A percentile compares a stretch with the other conserved stretches of the same genome.
phyloP scores from a whole-genome alignment of 2,888 invertebrate genomes.

The Ommatoiulus sabulosus region DNA sequence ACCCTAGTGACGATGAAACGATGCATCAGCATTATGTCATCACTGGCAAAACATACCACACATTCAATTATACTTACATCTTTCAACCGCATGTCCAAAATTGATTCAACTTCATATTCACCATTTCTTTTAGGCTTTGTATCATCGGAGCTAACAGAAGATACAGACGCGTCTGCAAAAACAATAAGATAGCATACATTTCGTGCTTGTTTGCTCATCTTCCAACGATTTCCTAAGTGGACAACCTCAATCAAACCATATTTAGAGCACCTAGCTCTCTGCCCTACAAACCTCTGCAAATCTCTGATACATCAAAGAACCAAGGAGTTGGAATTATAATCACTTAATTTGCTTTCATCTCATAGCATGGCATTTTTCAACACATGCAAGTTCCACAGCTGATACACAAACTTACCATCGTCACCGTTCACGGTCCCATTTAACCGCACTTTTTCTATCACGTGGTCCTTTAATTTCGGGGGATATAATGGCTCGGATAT shows the following conservation, averaged over 20 bases:
- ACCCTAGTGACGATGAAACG: conserved; percentile 61
- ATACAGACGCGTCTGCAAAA: not conserved
- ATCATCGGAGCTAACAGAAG: not conserved
- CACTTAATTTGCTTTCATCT: no score
- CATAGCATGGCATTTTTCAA: no score
- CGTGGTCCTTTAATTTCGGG: not conserved
- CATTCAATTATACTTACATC: conserved; percentile 44
- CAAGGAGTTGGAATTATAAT: no score
- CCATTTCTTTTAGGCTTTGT: not conserved
- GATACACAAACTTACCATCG: no score
- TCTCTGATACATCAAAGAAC: no score
- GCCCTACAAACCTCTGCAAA: no score
- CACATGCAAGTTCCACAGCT: no score
- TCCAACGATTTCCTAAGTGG: no score
- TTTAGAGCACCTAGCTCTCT: no score
- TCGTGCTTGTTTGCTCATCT: not conserved
- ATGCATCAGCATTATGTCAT: not conserved
- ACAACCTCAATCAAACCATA: no score
- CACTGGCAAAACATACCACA: not conserved
- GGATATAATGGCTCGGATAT: not conserved
- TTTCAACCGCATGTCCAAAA: conserved; percentile 37
- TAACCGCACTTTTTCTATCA: not conserved
- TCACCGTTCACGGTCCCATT: not conserved
- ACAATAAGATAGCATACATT: not conserved
- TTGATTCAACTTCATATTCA: conserved; percentile 56